phyloP scores from a whole-genome alignment of 2,797 vertebrate genomes.

The Falco cherrug region DNA sequence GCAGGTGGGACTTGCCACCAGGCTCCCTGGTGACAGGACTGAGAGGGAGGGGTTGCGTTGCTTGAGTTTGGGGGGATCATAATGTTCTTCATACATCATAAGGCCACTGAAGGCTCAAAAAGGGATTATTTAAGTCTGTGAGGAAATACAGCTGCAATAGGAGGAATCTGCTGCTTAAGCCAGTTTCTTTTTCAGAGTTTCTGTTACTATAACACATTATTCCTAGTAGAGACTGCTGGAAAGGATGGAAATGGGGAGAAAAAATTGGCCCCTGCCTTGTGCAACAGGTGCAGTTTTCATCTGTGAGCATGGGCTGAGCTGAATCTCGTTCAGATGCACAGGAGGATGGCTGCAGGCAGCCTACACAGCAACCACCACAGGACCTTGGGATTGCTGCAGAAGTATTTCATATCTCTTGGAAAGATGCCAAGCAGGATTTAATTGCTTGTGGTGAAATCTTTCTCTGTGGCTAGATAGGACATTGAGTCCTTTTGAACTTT shows the following conservation, averaged over 20 bases:
- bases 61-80: not conserved
- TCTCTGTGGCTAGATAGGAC: not conserved
- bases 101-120: not conserved
- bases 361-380: not conserved
- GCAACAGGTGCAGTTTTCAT: not conserved
- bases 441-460: slow-evolving; percentile 32
- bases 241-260: not conserved
- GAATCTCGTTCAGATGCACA: not conserved
- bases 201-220: not conserved
- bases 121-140: not conserved
- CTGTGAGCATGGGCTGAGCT: not conserved
- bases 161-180: not conserved
- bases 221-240: not conserved
- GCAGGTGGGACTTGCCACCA: not conserved
- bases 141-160: not conserved
- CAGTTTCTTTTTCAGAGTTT: not conserved
- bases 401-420: not conserved
- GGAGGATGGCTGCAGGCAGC: not conserved
- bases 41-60: not conserved
- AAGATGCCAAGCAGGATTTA: not conserved
- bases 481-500: slow-evolving; percentile 33
- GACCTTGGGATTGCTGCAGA: not conserved
- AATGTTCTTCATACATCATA: not conserved
- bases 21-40: not conserved
- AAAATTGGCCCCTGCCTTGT: not conserved